A percentile compares a stretch with the other conserved stretches of the same genome.
phyloP scores from a whole-genome alignment of 2,888 invertebrate genomes.

The Spodoptera picta region DNA sequence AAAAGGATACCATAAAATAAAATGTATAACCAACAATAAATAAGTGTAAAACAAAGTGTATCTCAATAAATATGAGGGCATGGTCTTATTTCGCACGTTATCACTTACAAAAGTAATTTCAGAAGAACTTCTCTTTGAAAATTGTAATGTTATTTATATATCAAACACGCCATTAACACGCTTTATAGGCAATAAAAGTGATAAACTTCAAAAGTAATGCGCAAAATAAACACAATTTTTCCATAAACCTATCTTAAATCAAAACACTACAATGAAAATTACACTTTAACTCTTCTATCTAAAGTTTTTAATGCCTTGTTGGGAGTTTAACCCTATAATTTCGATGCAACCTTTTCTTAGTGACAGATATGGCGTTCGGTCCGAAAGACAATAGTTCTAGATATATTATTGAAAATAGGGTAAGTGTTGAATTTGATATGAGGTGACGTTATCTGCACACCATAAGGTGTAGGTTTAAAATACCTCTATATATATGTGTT shows the following conservation, averaged over 20 bases:
- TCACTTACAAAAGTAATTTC: slow-evolving; percentile 47
- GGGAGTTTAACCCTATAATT: slow-evolving; percentile 21
- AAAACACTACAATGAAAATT: slow-evolving; percentile 1
- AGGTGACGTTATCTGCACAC: slow-evolving; percentile 18
- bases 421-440: slow-evolving; percentile 41
- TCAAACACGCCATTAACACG: slow-evolving; percentile 52
- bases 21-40: slow-evolving; percentile 13
- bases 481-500: background rate
- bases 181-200: slow-evolving; percentile 60
- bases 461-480: slow-evolving; percentile 16
- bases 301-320: slow-evolving; percentile 17
- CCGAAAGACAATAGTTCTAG: slow-evolving; percentile 44
- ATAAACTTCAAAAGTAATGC: slow-evolving; percentile 58
- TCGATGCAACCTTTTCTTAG: slow-evolving; percentile 22
- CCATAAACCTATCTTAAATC: slow-evolving; percentile 19
- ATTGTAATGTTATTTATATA: slow-evolving; percentile 40
- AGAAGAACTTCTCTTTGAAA: slow-evolving; percentile 44
- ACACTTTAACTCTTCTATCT: rapidly evolving
- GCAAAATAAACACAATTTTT: slow-evolving; percentile 49
- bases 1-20: slow-evolving; percentile 7
- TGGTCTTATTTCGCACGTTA: slow-evolving; percentile 43
- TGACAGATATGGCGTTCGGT: slow-evolving; percentile 49
- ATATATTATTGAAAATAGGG: slow-evolving; percentile 39
- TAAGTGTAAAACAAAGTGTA: slow-evolving; percentile 39
- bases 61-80: slow-evolving; percentile 35